phyloP scores from a whole-genome alignment of 2,113 vertebrate genomes.

The Xenopus laevis region DNA sequence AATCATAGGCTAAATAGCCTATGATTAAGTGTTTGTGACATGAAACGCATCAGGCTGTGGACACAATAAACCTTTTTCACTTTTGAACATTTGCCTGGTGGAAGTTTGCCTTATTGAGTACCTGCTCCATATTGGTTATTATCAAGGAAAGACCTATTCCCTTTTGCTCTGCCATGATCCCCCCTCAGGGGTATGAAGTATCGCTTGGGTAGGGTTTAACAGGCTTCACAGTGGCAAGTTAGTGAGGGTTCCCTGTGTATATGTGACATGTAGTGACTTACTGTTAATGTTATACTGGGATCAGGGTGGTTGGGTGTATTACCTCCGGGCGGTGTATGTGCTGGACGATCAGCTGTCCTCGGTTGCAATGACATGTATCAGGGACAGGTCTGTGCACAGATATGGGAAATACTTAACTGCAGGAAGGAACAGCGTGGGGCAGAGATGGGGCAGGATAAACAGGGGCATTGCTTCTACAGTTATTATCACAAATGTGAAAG shows the following conservation, averaged over 20 bases:
- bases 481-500: conserved; percentile 10
- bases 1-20: too few relatives aligned
- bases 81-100: too few relatives aligned
- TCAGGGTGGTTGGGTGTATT: conserved; percentile 3
- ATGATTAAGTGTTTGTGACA: too few relatives aligned
- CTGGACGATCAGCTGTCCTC: conserved; percentile 23
- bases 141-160: background rate
- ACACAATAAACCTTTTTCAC: too few relatives aligned
- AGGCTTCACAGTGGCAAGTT: conserved; percentile 12
- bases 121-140: too few relatives aligned
- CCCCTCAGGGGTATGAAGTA: background rate
- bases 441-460: conserved; percentile 28
- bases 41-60: too few relatives aligned
- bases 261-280: conserved; percentile 33
- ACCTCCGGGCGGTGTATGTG: conserved; percentile 17
- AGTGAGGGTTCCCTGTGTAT: background rate
- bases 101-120: too few relatives aligned
- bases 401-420: conserved; percentile 33
- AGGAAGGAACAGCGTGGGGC: conserved; percentile 32
- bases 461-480: conserved; percentile 22
- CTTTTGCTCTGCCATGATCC: background rate
- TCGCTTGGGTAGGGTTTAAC: background rate
- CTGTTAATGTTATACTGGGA: conserved; percentile 19
- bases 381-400: conserved; percentile 33
- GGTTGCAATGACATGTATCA: conserved; percentile 36